Evolutionary conservation across 1,140 invertebrate species (phyloP).

Genomic region (Pseudomyrmex flavicornis): DNA sequence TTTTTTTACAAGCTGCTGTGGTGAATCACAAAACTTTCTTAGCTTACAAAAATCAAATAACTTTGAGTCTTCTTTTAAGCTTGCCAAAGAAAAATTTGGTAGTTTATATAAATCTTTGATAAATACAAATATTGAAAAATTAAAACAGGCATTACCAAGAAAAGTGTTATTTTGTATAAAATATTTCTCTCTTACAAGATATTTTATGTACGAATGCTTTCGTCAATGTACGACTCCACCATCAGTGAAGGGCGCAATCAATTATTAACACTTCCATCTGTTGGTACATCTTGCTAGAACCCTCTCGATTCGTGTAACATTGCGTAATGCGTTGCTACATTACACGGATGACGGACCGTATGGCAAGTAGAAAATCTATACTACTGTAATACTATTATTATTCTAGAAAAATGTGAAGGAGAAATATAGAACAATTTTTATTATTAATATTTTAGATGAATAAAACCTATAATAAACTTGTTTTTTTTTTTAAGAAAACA

Average conservation of each 20-base stretch:
- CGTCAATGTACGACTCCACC: constrained; percentile 62
- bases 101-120: constrained; percentile 3
- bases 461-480: not conserved
- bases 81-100: no score
- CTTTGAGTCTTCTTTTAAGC: not conserved
- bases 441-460: not conserved
- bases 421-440: not conserved
- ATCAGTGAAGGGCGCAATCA: constrained; percentile 79
- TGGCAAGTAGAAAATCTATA: constrained; percentile 59
- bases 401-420: constrained; percentile 3
- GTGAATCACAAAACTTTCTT: not conserved
- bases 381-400: not conserved
- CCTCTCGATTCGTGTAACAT: constrained; percentile 60
- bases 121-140: not conserved
- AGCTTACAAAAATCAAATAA: not conserved
- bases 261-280: constrained; percentile 85
- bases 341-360: constrained; percentile 71
- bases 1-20: not conserved
- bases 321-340: constrained; percentile 73
- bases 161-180: constrained; percentile 52
- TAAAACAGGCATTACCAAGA: constrained; percentile 40
- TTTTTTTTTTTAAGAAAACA: no score
- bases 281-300: constrained; percentile 77
- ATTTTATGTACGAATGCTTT: constrained; percentile 45
- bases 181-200: constrained; percentile 59